Evolutionary conservation across 2,888 invertebrate genomes (phyloP), one percentile per base, ranked within the genome.

Genomic region (Cataglyphis altisquamis): DNA sequence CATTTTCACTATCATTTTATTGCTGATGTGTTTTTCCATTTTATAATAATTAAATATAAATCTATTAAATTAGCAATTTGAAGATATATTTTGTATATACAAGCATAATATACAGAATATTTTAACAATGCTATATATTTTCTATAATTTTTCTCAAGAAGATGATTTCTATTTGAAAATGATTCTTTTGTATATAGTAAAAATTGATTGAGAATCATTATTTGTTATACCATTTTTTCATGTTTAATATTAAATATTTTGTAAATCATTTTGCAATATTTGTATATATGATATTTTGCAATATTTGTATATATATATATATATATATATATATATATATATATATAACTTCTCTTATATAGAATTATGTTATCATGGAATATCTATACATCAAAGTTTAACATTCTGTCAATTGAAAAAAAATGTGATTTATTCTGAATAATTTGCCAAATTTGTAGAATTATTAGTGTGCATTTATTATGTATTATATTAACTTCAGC

Each of bases 1-100:
- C 78, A 70, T 29, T 32, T 32, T 78, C 21, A 48, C 18, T 52
- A 52, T 52, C 36, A 25, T 64, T 36, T 60, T 60, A 32, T 78
- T 68, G 36, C 32, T 72, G 60, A 52, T 57, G 15, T 70, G 18
- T 52, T 52, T 52, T 45, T 72, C 25, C 0, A 41, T 29, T 39
- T 66, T 52, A 52, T 57, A 25, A 48, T 18, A 48, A 52, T 39
- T 45, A 60, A 70, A 18, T 70, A 21, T 9, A 55, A 55, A 41
- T 68, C 2, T 3, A n/a, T 29, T 60, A 62, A 63, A 74, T 66
- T 64, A 32, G n/a, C 15, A 36, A 62, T 32, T 64, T 75, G 2
- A 0, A 66, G 5, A 52, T 75, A 36, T 48, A 18, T n/a, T 4
- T 21, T 66, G 10, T 15, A 25, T 36, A 45, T n/a, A 55, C n/a